Conservation (phyloP, 1,140 invertebrate species). For the Drosophila carrolli region DNA sequence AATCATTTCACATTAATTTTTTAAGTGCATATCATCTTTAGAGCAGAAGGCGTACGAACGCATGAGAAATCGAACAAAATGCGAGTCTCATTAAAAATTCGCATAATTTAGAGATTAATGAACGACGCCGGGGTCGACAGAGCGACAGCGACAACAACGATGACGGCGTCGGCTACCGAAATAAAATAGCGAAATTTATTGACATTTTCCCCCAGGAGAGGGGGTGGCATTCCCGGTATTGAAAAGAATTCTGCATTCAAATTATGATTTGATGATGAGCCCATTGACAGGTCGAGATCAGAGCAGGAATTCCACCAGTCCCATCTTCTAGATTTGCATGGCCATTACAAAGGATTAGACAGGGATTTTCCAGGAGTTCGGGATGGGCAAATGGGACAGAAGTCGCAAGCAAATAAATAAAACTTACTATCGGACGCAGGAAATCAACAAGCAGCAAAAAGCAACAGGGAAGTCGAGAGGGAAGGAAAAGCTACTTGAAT, state of each 20-base stretch:
- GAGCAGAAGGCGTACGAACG: constrained; percentile 34
- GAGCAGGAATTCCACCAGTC: constrained; percentile 7
- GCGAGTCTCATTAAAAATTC: constrained; percentile 82
- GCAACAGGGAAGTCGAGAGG: neutral
- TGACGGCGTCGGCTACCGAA: constrained; percentile 68
- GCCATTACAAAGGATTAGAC: constrained; percentile 63
- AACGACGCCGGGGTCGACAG: constrained; percentile 49
- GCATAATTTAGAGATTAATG: constrained; percentile 83
- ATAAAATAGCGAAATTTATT: constrained; percentile 80
- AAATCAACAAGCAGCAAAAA: constrained; percentile 46
- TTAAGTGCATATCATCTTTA: constrained; percentile 22
- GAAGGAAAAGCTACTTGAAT: neutral
- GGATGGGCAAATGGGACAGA: constrained; percentile 5
- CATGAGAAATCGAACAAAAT: constrained; percentile 81
- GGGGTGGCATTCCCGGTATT: constrained; percentile 10
- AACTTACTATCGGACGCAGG: constrained; percentile 60
- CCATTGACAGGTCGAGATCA: constrained; percentile 49
- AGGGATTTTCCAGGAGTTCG: neutral
- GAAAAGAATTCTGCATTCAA: constrained; percentile 32
- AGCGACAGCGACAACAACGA: constrained; percentile 55
- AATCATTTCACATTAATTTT: neutral
- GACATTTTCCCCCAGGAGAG: constrained; percentile 22
- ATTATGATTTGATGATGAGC: constrained; percentile 64
- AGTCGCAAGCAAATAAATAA: constrained; percentile 57
- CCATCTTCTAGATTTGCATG: constrained; percentile 34